Evolutionary conservation across 2,888 invertebrate genomes (phyloP).

Genomic region (Cheilosia vulpina): DNA sequence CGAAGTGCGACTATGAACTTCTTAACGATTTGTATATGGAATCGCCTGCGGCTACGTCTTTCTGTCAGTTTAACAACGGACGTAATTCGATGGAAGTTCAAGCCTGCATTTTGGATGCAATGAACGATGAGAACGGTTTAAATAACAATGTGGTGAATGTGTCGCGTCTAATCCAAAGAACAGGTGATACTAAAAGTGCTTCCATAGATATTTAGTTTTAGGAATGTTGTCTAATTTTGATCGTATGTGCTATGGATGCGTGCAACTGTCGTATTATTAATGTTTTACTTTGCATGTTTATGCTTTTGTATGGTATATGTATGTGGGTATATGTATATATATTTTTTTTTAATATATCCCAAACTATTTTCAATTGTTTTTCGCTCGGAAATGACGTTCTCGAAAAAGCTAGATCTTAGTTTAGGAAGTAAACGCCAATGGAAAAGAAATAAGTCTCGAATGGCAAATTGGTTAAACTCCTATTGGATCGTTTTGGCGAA

Average conservation of each 20-base stretch:
- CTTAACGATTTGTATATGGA: constrained; percentile 63
- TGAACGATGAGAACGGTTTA: constrained; percentile 67
- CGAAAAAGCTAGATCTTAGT: no score
- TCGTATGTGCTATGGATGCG: neutral
- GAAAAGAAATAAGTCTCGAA: no score
- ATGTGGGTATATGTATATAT: no score
- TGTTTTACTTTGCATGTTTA: no score
- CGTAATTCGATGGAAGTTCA: constrained; percentile 71
- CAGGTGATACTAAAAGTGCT: constrained; percentile 57
- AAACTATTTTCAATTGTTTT: no score
- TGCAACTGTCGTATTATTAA: constrained; percentile 3
- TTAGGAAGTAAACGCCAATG: no score
- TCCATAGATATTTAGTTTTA: constrained; percentile 42
- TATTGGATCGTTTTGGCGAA: no score
- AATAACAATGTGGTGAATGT: constrained; percentile 70
- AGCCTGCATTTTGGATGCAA: constrained; percentile 68
- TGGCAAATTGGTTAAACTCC: no score
- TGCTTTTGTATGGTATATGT: no score
- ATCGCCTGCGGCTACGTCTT: constrained; percentile 18
- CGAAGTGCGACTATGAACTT: constrained; percentile 73
- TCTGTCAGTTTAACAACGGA: constrained; percentile 64
- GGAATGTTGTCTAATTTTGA: constrained; percentile 27
- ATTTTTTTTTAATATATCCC: no score
- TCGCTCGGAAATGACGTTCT: no score
- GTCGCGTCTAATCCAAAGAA: constrained; percentile 50